Conservation (phyloP, 2,113 vertebrate genomes). For the Antechinus flavipes region DNA sequence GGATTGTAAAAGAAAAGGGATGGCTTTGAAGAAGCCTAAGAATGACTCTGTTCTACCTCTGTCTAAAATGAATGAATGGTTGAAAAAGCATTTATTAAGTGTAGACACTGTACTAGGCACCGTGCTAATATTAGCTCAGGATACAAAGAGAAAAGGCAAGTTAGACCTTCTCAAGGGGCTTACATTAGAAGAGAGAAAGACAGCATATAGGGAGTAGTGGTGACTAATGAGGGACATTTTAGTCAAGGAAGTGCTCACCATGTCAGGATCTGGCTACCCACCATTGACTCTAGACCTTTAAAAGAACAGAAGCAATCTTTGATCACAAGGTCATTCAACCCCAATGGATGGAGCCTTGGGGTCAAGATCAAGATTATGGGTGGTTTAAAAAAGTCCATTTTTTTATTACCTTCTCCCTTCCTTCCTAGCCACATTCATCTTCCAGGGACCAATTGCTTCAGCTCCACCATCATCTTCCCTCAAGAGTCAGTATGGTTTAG, state of each 20-base stretch:
- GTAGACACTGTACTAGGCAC: background rate
- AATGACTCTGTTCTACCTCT: background rate
- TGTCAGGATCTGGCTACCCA: background rate
- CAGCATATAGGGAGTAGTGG: background rate
- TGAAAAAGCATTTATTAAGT: background rate
- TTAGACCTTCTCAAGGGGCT: background rate
- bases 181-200: background rate
- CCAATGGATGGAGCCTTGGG: background rate
- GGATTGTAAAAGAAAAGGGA: constrained; percentile 22
- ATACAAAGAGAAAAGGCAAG: background rate
- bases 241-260: background rate
- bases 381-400: background rate
- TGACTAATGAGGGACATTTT: background rate
- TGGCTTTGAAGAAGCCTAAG: background rate
- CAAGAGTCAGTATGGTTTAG: background rate
- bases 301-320: background rate
- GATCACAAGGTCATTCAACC: background rate
- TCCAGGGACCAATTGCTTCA: background rate
- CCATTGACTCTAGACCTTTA: background rate
- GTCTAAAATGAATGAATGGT: background rate
- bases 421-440: background rate
- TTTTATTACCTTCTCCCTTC: background rate
- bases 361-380: background rate
- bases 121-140: background rate
- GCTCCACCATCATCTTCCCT: background rate